phyloP scores from a whole-genome alignment of 2,797 vertebrate species.

The Sebastes cheni region DNA sequence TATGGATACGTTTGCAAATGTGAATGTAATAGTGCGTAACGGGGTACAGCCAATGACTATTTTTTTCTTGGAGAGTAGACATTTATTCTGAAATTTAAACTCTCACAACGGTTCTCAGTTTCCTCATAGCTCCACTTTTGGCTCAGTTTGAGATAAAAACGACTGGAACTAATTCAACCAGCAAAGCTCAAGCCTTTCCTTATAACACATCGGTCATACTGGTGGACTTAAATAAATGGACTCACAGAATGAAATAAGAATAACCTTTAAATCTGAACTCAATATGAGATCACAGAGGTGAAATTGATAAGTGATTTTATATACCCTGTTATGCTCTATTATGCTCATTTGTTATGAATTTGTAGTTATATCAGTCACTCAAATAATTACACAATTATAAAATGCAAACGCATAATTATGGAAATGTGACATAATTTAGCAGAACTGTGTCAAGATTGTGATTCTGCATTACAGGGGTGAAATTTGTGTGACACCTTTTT shows the following conservation, averaged over 20 bases:
- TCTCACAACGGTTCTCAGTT: constrained; percentile 4
- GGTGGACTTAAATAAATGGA: constrained; percentile 14
- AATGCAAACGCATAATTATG: constrained; percentile 15
- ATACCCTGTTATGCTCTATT: background rate
- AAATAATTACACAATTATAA: constrained; percentile 15
- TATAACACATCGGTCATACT: constrained; percentile 1
- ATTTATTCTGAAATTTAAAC: constrained; percentile 3
- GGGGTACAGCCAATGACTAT: background rate
- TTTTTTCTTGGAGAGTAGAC: background rate
- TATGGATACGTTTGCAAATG: background rate
- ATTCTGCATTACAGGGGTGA: constrained; percentile 31
- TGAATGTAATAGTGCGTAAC: background rate
- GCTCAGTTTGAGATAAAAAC: constrained; percentile 12
- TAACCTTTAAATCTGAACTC: background rate
- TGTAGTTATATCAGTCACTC: background rate
- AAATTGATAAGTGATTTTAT: background rate
- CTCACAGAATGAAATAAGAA: background rate
- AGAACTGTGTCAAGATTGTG: constrained; percentile 3
- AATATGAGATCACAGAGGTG: background rate
- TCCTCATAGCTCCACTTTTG: background rate
- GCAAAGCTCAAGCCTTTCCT: background rate
- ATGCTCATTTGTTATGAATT: background rate
- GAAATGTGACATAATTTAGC: constrained; percentile 24
- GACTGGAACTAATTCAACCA: constrained; percentile 5
- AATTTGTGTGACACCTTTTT: constrained; percentile 40